phyloP scores from a whole-genome alignment of 2,113 vertebrate genomes.

The Calidris pygmaea region DNA sequence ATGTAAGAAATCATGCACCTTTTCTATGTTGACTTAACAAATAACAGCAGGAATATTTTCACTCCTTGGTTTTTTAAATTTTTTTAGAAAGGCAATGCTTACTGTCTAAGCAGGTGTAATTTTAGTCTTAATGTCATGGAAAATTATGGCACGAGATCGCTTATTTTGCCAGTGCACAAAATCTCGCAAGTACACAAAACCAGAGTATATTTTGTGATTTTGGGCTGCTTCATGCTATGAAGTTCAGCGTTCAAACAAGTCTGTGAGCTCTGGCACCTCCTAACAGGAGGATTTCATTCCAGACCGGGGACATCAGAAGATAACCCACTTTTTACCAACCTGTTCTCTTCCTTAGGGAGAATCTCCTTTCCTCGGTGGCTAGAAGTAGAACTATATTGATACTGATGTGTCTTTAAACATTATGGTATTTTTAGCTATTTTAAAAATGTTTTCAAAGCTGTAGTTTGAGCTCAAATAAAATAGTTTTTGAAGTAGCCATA shows the following conservation, averaged over 20 bases:
- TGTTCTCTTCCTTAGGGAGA: neutral
- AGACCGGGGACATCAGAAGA: neutral
- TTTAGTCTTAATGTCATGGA: neutral
- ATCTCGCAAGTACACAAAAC: neutral
- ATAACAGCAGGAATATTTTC: neutral
- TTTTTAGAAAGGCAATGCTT: neutral
- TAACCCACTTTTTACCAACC: neutral
- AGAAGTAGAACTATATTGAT: neutral
- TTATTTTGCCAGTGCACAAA: neutral
- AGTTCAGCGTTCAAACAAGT: neutral
- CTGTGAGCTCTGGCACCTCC: neutral
- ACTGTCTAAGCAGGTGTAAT: neutral
- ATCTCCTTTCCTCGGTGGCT: neutral
- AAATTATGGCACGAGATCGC: neutral
- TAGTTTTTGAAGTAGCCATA: neutral
- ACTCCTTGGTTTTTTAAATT: neutral
- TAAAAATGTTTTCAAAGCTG: neutral
- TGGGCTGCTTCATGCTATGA: neutral
- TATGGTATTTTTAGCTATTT: neutral
- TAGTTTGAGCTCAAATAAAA: neutral
- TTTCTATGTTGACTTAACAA: neutral
- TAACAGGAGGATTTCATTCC: neutral
- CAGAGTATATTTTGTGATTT: neutral
- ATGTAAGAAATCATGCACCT: fast-evolving
- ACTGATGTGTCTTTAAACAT: neutral